Evolutionary conservation across 2,797 vertebrate genomes (phyloP), one percentile per base, ranked within the genome.

Genomic region (Rousettus madagascariensis): DNA sequence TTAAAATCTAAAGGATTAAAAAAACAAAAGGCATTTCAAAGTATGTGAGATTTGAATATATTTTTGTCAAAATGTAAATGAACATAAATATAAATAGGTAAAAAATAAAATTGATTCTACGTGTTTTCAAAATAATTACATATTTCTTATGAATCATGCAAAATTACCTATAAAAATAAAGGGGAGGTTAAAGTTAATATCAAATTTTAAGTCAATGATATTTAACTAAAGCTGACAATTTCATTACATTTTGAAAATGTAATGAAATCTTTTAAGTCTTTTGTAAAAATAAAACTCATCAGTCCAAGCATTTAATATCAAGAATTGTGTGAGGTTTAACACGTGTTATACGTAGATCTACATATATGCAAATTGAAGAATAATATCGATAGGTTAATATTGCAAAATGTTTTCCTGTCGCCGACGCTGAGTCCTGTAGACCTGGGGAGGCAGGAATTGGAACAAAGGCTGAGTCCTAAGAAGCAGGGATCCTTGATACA

Each of bases 101-200:
- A 78, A 77, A 77, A 92, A 66, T 46, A 16, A 74, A 94, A 84
- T n/a, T 49, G 53, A 43, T 74, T 88, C 57, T 83, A 83, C 16
- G 5, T 84, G 33, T 13, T 90, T 95, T 94, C 68, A 90, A 79
- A 82, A 90, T 83, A 53, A 72, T 12, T 79, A 55, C 43, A 20
- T 49, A 16, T 84, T 75, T 93, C 38, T 66, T 94, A 30, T 75
- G 92, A 87, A 38, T 78, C 92, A 75, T 65, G 61, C 43, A 80
- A 80, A 72, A 84, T 59, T 84, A 95, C 59, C 49, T 71, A 8
- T 77, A 80, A 79, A 59, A 90, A 85, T n/a, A 75, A 91, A 72
- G 20, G 2, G 22, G 20, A 74, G 38, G 51, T 75, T 53, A 69
- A 95, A 78, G 86, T 26, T 20, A 80, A 53, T 80, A 77, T 61